These are phyloP conservation scores for Cetoscarus ocellatus DNA, from an alignment of 2,797 vertebrate genomes.

Conservation along the genomic window DNA sequence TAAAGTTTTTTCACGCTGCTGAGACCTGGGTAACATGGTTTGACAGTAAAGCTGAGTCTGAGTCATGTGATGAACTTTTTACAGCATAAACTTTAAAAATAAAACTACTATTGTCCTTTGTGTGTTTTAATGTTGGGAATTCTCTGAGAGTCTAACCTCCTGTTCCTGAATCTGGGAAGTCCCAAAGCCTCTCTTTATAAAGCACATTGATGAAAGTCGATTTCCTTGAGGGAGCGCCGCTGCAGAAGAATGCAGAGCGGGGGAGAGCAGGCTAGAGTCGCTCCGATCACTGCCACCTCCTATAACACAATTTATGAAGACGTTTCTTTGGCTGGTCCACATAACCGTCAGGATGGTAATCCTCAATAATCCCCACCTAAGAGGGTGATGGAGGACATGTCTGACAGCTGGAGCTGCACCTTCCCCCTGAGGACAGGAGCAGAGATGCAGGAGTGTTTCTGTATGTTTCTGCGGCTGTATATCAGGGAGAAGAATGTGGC, in stretches of 20 bases:
- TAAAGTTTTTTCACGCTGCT: no score
- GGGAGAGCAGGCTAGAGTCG: slow-evolving; percentile 22
- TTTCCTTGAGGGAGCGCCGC: slow-evolving; percentile 42
- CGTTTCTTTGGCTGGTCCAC: slow-evolving; percentile 60
- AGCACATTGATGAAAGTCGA: slow-evolving; percentile 25
- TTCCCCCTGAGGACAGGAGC: slow-evolving; percentile 16
- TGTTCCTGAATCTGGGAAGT: slow-evolving; percentile 33
- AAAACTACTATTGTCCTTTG: no score
- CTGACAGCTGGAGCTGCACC: slow-evolving; percentile 46
- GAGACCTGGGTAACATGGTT: no score
- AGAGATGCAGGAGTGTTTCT: slow-evolving; percentile 57
- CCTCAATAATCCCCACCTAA: slow-evolving; percentile 65
- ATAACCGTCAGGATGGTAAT: slow-evolving; percentile 64
- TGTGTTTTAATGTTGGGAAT: no score
- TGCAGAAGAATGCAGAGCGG: slow-evolving; percentile 54
- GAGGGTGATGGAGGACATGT: slow-evolving; percentile 65
- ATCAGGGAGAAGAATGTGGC: slow-evolving; percentile 55
- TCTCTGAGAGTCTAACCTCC: no score
- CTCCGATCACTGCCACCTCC: slow-evolving; percentile 73
- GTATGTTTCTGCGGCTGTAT: slow-evolving; percentile 38
- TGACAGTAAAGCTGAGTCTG: no score
- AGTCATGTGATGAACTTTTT: no score
- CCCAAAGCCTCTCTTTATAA: slow-evolving; percentile 15
- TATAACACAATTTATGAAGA: slow-evolving; percentile 64
- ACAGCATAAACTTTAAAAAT: no score